Percentiles rank a stretch among this genome's conserved stretches.
These are phyloP conservation scores for Chymomyza fuscimana DNA, from an alignment of 2,888 invertebrate genomes.

Conservation along the genomic window DNA sequence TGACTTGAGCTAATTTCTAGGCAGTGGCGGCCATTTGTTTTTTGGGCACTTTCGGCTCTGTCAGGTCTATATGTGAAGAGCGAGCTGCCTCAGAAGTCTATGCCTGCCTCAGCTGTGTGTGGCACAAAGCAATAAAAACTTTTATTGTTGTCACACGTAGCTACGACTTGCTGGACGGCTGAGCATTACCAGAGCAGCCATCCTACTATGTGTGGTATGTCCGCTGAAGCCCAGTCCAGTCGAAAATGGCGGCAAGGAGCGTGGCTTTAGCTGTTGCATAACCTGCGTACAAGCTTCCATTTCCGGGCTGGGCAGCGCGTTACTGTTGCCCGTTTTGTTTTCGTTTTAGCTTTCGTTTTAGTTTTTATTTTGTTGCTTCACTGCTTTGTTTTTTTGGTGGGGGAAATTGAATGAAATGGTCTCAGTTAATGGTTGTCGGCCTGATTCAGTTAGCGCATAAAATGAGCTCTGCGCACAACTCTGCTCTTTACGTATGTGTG, in stretches of 20 bases:
- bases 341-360: slow-evolving; percentile 30
- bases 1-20: slow-evolving; percentile 61
- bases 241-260: not conserved
- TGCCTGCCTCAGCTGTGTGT: slow-evolving; percentile 61
- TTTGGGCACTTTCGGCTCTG: not conserved
- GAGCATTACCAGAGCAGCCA: not conserved
- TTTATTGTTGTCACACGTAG: slow-evolving; percentile 76
- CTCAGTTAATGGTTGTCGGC: slow-evolving; percentile 74
- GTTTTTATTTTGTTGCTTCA: slow-evolving; percentile 35
- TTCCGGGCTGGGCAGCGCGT: slow-evolving; percentile 30
- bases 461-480: slow-evolving; percentile 55
- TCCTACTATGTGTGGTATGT: slow-evolving; percentile 2
- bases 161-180: slow-evolving; percentile 17
- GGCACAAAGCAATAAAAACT: slow-evolving; percentile 69
- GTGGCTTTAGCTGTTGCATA: slow-evolving; percentile 46
- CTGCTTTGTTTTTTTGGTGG: slow-evolving; percentile 10
- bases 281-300: slow-evolving; percentile 70
- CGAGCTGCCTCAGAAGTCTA: not conserved
- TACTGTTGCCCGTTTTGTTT: slow-evolving; percentile 9
- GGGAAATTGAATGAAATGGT: slow-evolving; percentile 72
- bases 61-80: not conserved
- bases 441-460: slow-evolving; percentile 73
- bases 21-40: not conserved
- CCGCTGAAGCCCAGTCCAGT: slow-evolving; percentile 9
- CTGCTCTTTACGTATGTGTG: not conserved